Percentiles rank a stretch among this genome's conserved stretches.
phyloP scores from a whole-genome alignment of 2,797 vertebrate species.

The Pogoniulus pusillus region DNA sequence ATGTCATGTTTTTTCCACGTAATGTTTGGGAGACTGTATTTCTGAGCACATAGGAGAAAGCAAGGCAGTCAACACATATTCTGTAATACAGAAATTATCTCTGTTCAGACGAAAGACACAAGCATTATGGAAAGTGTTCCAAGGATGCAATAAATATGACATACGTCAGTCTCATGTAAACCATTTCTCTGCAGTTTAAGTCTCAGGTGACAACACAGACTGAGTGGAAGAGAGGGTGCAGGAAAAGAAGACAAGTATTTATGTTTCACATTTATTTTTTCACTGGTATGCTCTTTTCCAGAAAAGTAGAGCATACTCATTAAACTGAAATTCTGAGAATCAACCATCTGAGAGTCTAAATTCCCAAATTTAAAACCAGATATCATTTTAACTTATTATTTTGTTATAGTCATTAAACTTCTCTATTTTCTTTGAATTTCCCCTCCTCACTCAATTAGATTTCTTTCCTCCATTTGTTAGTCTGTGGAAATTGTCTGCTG shows the following conservation, averaged over 20 bases:
- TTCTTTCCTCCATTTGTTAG: neutral
- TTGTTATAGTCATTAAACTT: neutral
- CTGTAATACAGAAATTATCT: neutral
- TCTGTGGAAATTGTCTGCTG: neutral
- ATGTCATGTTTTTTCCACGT: neutral
- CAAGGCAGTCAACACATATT: neutral
- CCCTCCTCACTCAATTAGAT: neutral
- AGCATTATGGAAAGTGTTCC: neutral
- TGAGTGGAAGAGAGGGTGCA: fast-evolving
- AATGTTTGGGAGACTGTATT: neutral
- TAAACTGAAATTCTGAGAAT: neutral
- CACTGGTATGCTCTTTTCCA: neutral
- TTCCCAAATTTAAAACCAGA: neutral
- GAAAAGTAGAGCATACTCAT: neutral
- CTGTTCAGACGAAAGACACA: neutral
- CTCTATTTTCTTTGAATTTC: neutral
- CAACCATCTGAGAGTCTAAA: neutral
- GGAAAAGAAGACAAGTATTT: neutral
- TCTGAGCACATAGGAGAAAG: neutral
- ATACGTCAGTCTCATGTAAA: neutral
- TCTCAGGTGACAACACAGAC: fast-evolving
- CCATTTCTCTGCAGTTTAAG: neutral
- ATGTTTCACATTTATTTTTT: neutral
- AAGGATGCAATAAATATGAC: neutral
- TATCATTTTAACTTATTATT: neutral